phyloP scores from a whole-genome alignment of 2,113 vertebrate genomes.

The Toxostoma redivivum region DNA sequence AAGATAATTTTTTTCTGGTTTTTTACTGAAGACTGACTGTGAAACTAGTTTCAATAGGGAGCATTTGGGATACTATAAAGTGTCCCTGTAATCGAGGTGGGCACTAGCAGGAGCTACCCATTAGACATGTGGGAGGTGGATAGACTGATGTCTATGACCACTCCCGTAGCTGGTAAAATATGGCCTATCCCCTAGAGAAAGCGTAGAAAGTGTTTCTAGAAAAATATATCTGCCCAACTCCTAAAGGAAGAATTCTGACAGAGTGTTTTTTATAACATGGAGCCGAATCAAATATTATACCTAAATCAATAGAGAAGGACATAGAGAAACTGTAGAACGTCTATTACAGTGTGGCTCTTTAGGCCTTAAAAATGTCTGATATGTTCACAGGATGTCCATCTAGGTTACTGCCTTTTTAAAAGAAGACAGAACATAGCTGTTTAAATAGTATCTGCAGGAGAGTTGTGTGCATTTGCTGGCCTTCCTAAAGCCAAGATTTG shows the following conservation, averaged over 20 bases:
- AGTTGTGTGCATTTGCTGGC: neutral
- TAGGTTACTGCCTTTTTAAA: neutral
- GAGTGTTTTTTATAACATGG: neutral
- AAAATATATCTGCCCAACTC: neutral
- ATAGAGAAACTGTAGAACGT: neutral
- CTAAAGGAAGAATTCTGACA: neutral
- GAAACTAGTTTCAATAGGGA: neutral
- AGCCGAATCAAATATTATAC: neutral
- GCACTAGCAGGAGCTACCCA: neutral
- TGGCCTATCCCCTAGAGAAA: neutral
- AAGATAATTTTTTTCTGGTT: neutral
- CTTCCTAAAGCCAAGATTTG: neutral
- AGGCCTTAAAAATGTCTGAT: neutral
- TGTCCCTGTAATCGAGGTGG: neutral
- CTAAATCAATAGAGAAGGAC: neutral
- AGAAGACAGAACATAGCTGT: neutral
- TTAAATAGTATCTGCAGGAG: neutral
- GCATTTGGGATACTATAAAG: neutral
- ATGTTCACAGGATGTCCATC: neutral
- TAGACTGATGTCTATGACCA: neutral
- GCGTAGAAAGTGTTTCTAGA: neutral
- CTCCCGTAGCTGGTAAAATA: neutral
- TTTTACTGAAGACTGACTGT: neutral
- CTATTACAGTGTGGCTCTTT: neutral
- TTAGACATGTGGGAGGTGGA: neutral